Base-by-base conservation (phyloP, 2,888 invertebrate species). In the Lomographa bimaculata region DNA sequence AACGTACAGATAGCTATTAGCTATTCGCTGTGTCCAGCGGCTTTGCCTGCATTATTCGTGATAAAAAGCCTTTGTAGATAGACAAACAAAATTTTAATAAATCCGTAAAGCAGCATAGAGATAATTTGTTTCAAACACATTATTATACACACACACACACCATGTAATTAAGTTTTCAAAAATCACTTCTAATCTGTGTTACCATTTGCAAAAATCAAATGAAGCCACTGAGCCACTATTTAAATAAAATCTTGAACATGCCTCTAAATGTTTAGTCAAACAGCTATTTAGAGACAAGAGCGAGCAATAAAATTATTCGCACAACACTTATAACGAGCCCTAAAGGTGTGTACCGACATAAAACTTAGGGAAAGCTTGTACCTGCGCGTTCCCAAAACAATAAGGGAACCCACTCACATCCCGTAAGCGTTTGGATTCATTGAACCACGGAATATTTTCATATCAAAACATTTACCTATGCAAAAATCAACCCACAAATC, bases 401-500 rank as follows among this genome's bases (percentile, higher is more conserved):
- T 51, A 49, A 49, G 46, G 43, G 36, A 39, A 36, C 38, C n/a
- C 44, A 44, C 46, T 45, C 47, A 51, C 49, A 49, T 51, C 37
- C 41, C 35, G 39, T 46, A 18, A 41, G 40, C 50, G 34, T 50
- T 54, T 25, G 40, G 44, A 54, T 47, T 54, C 46, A 42, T 47
- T 45, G 43, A 35, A 32, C 29, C 37, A 24, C 25, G 32, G 35
- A 43, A 50, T 49, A 43, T 47, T 54, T 36, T 47, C 45, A 47
- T 47, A 45, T 40, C 30, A 34, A 50, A 54, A 53, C 57, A 55
- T 50, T 54, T 53, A 42, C 38, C 46, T 58, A 54, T 56, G 45
- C 42, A 49, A 50, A 53, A 54, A 54, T 40, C 32, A 27, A 11
- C 35, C 44, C 46, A 63, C 64, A 59, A 66, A 60, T 64, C 58